A percentile compares a stretch with the other conserved stretches of the same genome.
Conservation (phyloP, 2,113 vertebrate species). For the Columba livia region DNA sequence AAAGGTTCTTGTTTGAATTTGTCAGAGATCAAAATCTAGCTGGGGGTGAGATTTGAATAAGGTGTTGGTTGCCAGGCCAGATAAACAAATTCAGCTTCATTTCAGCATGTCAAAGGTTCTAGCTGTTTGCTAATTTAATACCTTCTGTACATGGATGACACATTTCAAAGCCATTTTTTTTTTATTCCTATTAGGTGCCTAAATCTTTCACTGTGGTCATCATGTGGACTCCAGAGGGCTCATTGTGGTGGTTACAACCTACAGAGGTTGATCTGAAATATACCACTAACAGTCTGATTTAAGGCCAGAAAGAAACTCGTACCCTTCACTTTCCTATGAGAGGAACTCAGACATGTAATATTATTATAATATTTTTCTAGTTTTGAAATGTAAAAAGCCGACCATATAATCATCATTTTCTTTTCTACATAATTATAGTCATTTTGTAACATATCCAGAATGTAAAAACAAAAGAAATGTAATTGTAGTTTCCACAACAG, state of each 20-base stretch:
- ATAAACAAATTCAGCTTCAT: neutral
- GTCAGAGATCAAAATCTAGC: neutral
- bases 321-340: neutral
- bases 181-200: neutral
- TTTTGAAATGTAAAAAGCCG: conserved; percentile 52
- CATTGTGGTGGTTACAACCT: neutral
- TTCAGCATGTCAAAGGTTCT: neutral
- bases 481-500: conserved; percentile 56
- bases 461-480: conserved; percentile 61
- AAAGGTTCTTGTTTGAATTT: neutral
- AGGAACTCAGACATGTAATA: neutral
- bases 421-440: conserved; percentile 67
- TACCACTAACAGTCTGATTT: neutral
- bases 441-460: conserved; percentile 63
- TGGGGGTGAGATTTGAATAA: neutral
- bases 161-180: neutral
- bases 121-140: neutral
- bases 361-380: conserved; percentile 33
- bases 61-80: neutral
- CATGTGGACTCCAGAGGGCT: neutral
- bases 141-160: neutral
- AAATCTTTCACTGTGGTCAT: neutral
- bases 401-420: conserved; percentile 57
- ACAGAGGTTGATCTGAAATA: neutral
- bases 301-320: neutral